phyloP scores from a whole-genome alignment of 2,113 vertebrate species.

The Silurus meridionalis region DNA sequence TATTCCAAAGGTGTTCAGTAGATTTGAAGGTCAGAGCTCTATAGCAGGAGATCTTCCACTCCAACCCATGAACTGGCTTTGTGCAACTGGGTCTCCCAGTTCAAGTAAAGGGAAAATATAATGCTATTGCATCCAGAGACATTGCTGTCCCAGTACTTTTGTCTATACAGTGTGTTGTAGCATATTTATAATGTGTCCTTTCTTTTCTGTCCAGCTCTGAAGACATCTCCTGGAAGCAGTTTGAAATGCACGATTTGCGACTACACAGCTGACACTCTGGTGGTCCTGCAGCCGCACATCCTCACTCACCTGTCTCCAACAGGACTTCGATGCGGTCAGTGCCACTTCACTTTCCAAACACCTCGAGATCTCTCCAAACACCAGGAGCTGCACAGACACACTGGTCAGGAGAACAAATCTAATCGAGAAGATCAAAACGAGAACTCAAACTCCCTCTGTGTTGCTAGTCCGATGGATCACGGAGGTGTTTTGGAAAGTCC shows the following conservation, averaged over 20 bases:
- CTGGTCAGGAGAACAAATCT: slow-evolving; percentile 66
- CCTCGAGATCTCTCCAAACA: slow-evolving; percentile 83
- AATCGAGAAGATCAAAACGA: slow-evolving; percentile 77
- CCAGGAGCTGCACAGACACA: slow-evolving; percentile 80
- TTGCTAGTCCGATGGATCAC: slow-evolving; percentile 71
- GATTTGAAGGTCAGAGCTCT: too few relatives aligned
- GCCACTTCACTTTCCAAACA: slow-evolving; percentile 86
- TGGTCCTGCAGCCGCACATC: slow-evolving; percentile 86
- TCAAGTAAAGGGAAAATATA: too few relatives aligned
- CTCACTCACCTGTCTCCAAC: slow-evolving; percentile 87
- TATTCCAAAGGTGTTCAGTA: too few relatives aligned
- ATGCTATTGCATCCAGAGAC: too few relatives aligned
- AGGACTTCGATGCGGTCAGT: slow-evolving; percentile 83
- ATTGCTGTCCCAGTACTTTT: too few relatives aligned
- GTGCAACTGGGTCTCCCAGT: too few relatives aligned
- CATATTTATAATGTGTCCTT: neutral
- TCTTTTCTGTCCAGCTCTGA: slow-evolving; percentile 74
- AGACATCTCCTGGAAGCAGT: slow-evolving; percentile 77
- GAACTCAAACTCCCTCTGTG: slow-evolving; percentile 69
- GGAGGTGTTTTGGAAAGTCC: slow-evolving; percentile 70
- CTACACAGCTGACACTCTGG: slow-evolving; percentile 82
- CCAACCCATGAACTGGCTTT: too few relatives aligned
- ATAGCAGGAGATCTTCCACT: too few relatives aligned
- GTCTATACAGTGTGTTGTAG: neutral
- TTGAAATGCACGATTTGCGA: slow-evolving; percentile 88